Evolutionary conservation across 2,888 invertebrate species (phyloP).

Genomic region (Portevinia maculata): DNA sequence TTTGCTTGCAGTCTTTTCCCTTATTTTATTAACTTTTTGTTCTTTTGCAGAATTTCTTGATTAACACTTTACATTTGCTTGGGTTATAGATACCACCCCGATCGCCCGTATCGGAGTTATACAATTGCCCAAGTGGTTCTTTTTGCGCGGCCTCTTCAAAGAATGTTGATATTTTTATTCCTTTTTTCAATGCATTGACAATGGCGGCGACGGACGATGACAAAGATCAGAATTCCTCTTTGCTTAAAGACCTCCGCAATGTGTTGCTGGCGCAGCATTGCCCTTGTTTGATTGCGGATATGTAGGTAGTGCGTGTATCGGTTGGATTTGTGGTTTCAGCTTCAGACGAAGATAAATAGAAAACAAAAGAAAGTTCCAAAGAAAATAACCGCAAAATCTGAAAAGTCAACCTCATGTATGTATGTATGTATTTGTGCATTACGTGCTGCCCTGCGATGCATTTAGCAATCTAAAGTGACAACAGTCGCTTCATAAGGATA

Average conservation of each 20-base stretch:
- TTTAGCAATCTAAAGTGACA: constrained; percentile 1
- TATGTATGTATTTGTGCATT: neutral
- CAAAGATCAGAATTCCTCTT: constrained; percentile 23
- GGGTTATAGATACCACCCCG: no score
- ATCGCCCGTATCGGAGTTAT: no score
- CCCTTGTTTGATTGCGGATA: constrained; percentile 1
- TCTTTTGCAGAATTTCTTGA: no score
- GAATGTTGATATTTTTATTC: constrained; percentile 7
- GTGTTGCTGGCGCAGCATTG: constrained; percentile 24
- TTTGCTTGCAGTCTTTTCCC: no score
- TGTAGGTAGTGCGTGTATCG: constrained; percentile 2
- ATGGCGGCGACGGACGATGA: constrained; percentile 9
- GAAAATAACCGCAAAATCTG: constrained; percentile 36
- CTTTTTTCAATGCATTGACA: constrained; percentile 20
- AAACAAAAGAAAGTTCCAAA: constrained; percentile 43
- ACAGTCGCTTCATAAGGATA: constrained; percentile 16
- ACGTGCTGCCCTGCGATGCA: neutral
- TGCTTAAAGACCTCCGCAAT: constrained; percentile 43
- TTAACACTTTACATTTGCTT: no score
- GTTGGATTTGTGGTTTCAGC: constrained; percentile 40
- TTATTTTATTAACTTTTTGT: no score
- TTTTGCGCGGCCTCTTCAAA: constrained; percentile 35
- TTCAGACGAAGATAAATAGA: constrained; percentile 20
- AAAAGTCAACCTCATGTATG: constrained; percentile 25
- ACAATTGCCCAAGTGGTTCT: no score